These are phyloP conservation scores for Stictocephala bisonia DNA, from an alignment of 2,888 invertebrate species.

Conservation along the genomic window DNA sequence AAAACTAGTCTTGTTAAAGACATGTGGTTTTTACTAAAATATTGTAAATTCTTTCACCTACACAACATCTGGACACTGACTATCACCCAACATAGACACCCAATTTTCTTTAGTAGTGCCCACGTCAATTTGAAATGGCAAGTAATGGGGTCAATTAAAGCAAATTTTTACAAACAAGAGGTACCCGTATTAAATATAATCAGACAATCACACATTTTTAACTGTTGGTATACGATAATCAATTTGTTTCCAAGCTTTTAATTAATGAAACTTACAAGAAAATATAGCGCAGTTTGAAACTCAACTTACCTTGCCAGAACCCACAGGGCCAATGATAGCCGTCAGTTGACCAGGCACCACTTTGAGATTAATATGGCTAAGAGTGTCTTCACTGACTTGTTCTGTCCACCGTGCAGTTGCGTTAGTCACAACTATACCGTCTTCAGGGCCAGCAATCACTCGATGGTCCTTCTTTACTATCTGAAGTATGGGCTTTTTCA, in stretches of 20 bases:
- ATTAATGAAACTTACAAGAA: too few species aligned
- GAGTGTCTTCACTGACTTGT: constrained; percentile 67
- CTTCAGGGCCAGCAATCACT: constrained; percentile 26
- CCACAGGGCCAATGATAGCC: constrained; percentile 81
- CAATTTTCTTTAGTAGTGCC: too few species aligned
- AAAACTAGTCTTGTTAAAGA: too few species aligned
- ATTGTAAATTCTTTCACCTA: too few species aligned
- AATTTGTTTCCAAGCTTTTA: too few species aligned
- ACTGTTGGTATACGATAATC: not conserved
- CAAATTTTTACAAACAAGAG: too few species aligned
- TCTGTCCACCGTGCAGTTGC: constrained; percentile 68
- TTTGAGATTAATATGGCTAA: constrained; percentile 69
- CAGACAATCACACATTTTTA: not conserved
- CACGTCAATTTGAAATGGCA: too few species aligned
- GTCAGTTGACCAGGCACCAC: constrained; percentile 72
- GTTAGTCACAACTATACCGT: constrained; percentile 66
- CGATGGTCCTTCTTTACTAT: not conserved
- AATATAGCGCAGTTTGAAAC: not conserved
- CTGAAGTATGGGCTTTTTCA: constrained; percentile 32
- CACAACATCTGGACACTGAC: too few species aligned
- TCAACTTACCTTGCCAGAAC: constrained; percentile 75
- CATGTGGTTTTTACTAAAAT: too few species aligned
- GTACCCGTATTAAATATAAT: not conserved
- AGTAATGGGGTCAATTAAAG: too few species aligned
- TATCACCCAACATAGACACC: too few species aligned